Base-by-base conservation (phyloP, 1,140 invertebrate genomes). In the Caenorhabditis tropicalis region DNA sequence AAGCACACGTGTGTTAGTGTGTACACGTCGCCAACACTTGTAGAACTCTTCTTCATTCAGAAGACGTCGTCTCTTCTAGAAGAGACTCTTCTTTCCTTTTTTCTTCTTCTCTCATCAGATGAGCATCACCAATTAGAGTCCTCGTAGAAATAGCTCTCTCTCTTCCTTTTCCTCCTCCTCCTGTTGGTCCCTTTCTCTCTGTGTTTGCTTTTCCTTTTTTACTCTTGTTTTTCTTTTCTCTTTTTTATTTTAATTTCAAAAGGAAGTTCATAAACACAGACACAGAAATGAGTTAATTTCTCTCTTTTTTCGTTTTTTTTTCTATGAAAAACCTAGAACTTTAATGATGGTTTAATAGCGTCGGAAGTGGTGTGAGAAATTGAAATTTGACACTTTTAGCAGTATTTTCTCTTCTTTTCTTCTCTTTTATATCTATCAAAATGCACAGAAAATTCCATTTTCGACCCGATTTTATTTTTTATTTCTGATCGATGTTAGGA, bases 101-200 rank as follows among this genome's bases (percentile, higher is more conserved):
- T 65, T 65, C 58, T 65, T 27, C 24, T 36, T 74, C 36, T 74
- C n/a, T 74, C 65, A 74, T 74, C 65, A 74, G 65, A 74, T 74
- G 65, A 74, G 65, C 65, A 74, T 74, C 65, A 74, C 65, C 65
- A 74, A 74, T 74, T 74, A 74, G 65, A 74, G 65, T 74, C 65
- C 65, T 43, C 65, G 65, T 74, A 16, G 53, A 15, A n/a, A 10
- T 16, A 6, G 12, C 65, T 74, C 65, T 74, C 65, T 43, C 15
- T 74, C n/a, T 74, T 74, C 43, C 43, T 74, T 56, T 24, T 56
- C 36, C 27, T 43, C 36, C 65, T 46, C 65, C 58, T 65, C 31
- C 58, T 65, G 58, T 36, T 65, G 31, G 58, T 65, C 58, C 58
- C 19, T 21, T 60, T 36, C 58, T 65, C 33, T 39, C 19, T 65